Conservation (phyloP, 2,797 vertebrate genomes). For the Lepilemur septentrionalis region DNA sequence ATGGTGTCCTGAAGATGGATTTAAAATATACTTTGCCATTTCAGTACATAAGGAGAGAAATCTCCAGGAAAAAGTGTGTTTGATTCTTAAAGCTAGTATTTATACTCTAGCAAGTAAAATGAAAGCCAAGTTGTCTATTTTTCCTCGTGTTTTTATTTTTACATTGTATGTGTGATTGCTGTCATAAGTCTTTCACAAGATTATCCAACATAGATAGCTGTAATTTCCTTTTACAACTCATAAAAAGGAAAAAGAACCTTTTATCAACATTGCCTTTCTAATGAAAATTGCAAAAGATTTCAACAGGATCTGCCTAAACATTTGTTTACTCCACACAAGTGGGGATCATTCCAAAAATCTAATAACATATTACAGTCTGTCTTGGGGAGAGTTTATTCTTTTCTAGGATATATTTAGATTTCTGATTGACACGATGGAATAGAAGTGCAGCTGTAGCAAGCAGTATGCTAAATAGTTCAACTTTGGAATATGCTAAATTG, state of each 20-base stretch:
- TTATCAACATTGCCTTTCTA: constrained; percentile 55
- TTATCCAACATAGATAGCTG: constrained; percentile 44
- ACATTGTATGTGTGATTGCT: constrained; percentile 25
- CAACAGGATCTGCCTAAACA: constrained; percentile 47
- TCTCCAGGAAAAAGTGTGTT: neutral
- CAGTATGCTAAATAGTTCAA: constrained; percentile 65
- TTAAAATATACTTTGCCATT: constrained; percentile 34
- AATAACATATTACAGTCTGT: constrained; percentile 39
- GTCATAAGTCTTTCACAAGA: constrained; percentile 27
- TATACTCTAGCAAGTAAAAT: constrained; percentile 34
- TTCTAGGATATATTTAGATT: constrained; percentile 74
- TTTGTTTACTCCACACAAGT: constrained; percentile 57
- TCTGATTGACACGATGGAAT: constrained; percentile 62
- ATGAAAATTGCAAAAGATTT: constrained; percentile 62
- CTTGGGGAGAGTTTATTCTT: constrained; percentile 63
- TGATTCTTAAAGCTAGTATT: constrained; percentile 31
- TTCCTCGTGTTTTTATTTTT: constrained; percentile 62
- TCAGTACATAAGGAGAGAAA: neutral
- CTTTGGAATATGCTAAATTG: constrained; percentile 49
- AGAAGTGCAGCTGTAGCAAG: constrained; percentile 66
- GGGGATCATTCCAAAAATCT: constrained; percentile 55
- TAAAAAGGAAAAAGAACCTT: constrained; percentile 38
- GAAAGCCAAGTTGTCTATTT: constrained; percentile 40
- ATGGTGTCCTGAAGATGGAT: neutral
- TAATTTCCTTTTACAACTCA: constrained; percentile 52